A percentile compares a stretch with the other conserved stretches of the same genome.
These are phyloP conservation scores for Sebastes variabilis DNA, from an alignment of 2,797 vertebrate species.

Conservation along the genomic window DNA sequence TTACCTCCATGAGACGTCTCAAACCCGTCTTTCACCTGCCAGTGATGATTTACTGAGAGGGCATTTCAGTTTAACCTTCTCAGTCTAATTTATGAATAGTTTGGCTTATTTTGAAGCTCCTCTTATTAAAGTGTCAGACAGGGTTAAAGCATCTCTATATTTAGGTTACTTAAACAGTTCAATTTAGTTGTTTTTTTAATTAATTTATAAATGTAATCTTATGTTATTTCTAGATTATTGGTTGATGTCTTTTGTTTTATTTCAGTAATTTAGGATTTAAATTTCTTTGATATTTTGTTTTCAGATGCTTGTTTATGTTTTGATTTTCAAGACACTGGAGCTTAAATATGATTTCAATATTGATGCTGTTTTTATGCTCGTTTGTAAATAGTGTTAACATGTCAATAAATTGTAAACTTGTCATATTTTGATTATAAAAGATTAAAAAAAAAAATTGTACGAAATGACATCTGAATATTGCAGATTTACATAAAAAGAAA, in stretches of 20 bases:
- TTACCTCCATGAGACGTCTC: not conserved
- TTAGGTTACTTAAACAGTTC: not conserved
- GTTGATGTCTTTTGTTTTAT: not conserved
- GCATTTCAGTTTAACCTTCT: not conserved
- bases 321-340: not conserved
- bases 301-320: not conserved
- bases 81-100: not conserved
- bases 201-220: not conserved
- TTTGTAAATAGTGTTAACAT: not conserved
- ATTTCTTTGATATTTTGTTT: too few species aligned
- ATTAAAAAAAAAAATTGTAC: not conserved
- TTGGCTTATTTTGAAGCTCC: too few species aligned
- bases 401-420: not conserved
- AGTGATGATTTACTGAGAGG: not conserved
- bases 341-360: not conserved
- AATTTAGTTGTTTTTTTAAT: not conserved
- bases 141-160: too few species aligned
- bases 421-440: not conserved
- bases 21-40: not conserved
- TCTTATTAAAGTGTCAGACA: too few species aligned
- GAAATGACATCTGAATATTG: not conserved
- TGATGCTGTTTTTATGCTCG: not conserved
- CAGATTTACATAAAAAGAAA: not conserved
- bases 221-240: not conserved
- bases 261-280: too few species aligned